Evolutionary conservation across 2,797 vertebrate species (phyloP), one percentile per base, ranked within the genome.

Genomic region (Alcedo quadribrachys): DNA sequence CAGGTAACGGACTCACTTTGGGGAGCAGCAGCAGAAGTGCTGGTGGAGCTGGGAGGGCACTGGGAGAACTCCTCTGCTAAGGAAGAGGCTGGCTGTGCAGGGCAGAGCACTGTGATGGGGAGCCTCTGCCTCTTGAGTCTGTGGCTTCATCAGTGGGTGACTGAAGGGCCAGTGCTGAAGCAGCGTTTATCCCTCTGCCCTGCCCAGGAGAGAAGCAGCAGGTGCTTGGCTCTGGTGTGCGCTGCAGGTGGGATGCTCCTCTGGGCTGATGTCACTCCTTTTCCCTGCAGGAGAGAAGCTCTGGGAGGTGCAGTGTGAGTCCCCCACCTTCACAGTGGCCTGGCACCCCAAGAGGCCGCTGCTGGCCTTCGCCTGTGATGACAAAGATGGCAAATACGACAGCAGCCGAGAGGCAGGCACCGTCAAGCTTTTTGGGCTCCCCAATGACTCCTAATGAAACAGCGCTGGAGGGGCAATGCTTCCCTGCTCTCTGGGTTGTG

Each of bases 361-460:
- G 89, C 94, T 99, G 97, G 99, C 99, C 6, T 99, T 99, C 40
- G 99, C 99, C 90, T 99, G 99, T 58, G 99, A 99, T 0, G 99
- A 99, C 98, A 99, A 99, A 96, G 99, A 99, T 60, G 99, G 99
- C 60, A 99, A 99, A 96, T 99, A 99, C 0, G 99, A 99, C 97
- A 99, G 98, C 97, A 99, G 98, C 96, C 97, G 99, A 20, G 99
- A 99, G 95, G 98, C 99, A 1, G 99, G 99, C 9, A 99, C 99
- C 0, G 99, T 99, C 92, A 99, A 99, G 91, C 98, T 99, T 40
- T 99, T 99, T 3, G 99, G 99, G 32, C 98, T 99, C 21, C 98
- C 99, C 76, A 99, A 99, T 27, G 99, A 99, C 93, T 99, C 99
- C 66, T 99, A 94, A 97, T 6, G 42, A 30, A 92, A 48, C 40